These are phyloP conservation scores for Antennarius maculatus DNA, from an alignment of 2,797 vertebrate species.

Conservation along the genomic window DNA sequence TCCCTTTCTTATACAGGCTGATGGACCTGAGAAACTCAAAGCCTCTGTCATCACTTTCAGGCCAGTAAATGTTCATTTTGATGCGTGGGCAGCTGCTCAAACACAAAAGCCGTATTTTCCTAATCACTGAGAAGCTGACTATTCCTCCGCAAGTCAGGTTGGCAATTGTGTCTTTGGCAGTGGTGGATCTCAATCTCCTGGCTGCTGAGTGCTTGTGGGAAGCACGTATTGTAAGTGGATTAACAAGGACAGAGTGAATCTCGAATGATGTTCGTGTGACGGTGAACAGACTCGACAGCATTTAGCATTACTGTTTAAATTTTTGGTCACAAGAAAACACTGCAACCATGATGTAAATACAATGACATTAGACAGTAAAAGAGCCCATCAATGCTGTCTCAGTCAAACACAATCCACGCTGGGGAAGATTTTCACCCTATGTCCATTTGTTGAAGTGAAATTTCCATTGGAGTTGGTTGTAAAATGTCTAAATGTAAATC, in stretches of 20 bases:
- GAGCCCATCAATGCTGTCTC: no score
- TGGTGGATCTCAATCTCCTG: neutral
- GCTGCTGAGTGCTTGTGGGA: neutral
- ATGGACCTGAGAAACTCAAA: neutral
- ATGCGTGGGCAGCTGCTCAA: neutral
- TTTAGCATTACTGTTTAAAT: no score
- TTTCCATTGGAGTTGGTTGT: no score
- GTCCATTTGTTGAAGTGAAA: no score
- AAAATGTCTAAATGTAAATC: no score
- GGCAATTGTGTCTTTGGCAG: neutral
- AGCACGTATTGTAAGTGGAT: neutral
- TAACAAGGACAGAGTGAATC: neutral
- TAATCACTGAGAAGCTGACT: conserved; percentile 9
- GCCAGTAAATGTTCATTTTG: neutral
- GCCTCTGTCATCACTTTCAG: neutral
- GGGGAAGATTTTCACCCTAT: no score
- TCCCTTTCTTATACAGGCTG: neutral
- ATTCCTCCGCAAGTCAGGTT: neutral
- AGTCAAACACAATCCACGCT: no score
- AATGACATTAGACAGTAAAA: no score
- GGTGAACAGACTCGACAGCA: neutral
- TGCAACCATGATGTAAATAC: no score
- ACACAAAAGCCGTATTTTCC: conserved; percentile 4
- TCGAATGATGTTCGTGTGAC: no score
- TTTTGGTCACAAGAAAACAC: no score